A percentile compares a stretch with the other conserved stretches of the same genome.
phyloP scores from a whole-genome alignment of 2,888 invertebrate genomes.

The Vannuccia rotundouncinata region DNA sequence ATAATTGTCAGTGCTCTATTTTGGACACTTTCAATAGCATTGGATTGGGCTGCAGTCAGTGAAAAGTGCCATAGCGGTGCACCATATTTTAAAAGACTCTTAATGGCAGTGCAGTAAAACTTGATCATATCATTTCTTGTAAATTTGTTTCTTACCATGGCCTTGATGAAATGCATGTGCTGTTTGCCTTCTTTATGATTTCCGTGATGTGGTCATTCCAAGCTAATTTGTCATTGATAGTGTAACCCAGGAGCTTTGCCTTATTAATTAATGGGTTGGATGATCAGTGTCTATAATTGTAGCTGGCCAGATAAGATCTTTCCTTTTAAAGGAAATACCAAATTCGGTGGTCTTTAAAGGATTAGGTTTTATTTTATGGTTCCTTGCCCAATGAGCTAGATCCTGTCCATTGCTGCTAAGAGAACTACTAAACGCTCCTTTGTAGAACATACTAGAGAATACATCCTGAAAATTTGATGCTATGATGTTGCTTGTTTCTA shows the following conservation, averaged over 20 bases:
- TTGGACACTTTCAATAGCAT: conserved; percentile 16
- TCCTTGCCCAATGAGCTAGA: conserved; percentile 9
- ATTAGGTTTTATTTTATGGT: conserved; percentile 6
- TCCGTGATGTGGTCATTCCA: conserved; percentile 19
- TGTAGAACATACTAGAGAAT: neutral
- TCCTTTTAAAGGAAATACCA: conserved; percentile 10
- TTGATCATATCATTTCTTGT: conserved; percentile 5
- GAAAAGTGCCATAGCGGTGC: conserved; percentile 14
- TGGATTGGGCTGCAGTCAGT: neutral
- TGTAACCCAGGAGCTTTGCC: conserved; percentile 6
- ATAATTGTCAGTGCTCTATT: conserved; percentile 6
- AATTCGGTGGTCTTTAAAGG: conserved; percentile 14
- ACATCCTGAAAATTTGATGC: neutral
- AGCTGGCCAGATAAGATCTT: conserved; percentile 6
- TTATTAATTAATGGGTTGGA: conserved; percentile 22
- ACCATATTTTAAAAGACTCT: conserved; percentile 1
- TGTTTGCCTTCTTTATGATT: conserved; percentile 21
- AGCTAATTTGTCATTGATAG: conserved; percentile 13
- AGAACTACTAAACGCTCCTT: too few species aligned
- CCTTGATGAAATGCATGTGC: conserved; percentile 21
- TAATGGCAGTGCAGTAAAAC: conserved; percentile 5
- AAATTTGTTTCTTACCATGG: conserved; percentile 11
- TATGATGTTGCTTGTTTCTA: neutral
- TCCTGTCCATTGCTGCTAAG: conserved; percentile 13
- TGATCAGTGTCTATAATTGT: conserved; percentile 16